Percentiles rank a stretch among this genome's conserved stretches.
Evolutionary conservation across 1,140 invertebrate species (phyloP).

Genomic region (Thaumetopoea pityocampa): DNA sequence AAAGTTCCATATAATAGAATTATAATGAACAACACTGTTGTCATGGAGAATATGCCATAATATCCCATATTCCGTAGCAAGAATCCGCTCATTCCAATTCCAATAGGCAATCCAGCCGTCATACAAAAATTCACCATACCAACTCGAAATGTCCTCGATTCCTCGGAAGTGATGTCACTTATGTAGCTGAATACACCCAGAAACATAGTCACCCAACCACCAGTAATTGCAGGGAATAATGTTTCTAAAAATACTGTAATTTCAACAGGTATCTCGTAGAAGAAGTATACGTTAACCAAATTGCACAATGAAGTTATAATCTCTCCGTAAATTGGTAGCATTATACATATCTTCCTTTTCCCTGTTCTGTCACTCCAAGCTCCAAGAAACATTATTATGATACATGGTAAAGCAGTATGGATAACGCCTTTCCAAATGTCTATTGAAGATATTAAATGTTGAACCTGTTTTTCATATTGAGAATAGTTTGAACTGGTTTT

Average conservation of each 20-base stretch:
- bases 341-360: slow-evolving; percentile 87
- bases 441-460: slow-evolving; percentile 76
- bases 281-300: slow-evolving; percentile 86
- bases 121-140: slow-evolving; percentile 89
- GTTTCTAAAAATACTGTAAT: slow-evolving; percentile 79
- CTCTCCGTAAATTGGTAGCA: slow-evolving; percentile 88
- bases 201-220: slow-evolving; percentile 91
- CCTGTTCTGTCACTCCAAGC: slow-evolving; percentile 82
- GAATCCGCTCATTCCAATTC: slow-evolving; percentile 84
- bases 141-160: slow-evolving; percentile 87
- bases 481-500: slow-evolving; percentile 65
- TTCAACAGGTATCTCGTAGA: slow-evolving; percentile 85
- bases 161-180: slow-evolving; percentile 87
- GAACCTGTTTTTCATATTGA: slow-evolving; percentile 68
- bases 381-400: slow-evolving; percentile 78
- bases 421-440: slow-evolving; percentile 76
- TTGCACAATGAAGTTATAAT: slow-evolving; percentile 85
- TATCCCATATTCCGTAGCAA: slow-evolving; percentile 83
- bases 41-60: slow-evolving; percentile 86
- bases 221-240: slow-evolving; percentile 85
- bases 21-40: slow-evolving; percentile 80
- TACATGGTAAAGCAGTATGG: slow-evolving; percentile 75
- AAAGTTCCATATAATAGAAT: slow-evolving; percentile 82
- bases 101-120: slow-evolving; percentile 86
- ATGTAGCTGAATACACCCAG: slow-evolving; percentile 95